Percentiles rank a stretch among this genome's conserved stretches.
These are phyloP conservation scores for Stomorhina lunata DNA, from an alignment of 2,888 invertebrate genomes.

Conservation along the genomic window DNA sequence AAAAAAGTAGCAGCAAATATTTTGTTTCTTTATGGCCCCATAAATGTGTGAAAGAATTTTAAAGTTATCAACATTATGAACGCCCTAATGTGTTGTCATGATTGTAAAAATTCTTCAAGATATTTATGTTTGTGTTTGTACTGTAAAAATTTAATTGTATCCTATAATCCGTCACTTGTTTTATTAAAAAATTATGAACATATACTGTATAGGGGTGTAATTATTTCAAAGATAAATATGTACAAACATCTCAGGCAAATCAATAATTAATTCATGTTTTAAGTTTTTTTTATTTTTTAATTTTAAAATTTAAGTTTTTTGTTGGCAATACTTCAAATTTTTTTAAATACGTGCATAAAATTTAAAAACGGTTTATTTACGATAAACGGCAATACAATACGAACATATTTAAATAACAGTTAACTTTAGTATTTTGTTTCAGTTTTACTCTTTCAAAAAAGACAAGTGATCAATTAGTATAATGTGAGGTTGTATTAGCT, in stretches of 20 bases:
- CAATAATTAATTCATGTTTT: constrained; percentile 3
- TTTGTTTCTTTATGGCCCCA: too few relatives aligned
- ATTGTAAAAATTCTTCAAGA: neutral
- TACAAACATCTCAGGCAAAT: neutral
- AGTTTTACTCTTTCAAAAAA: too few relatives aligned
- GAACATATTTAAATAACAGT: too few relatives aligned
- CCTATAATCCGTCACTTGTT: constrained; percentile 13
- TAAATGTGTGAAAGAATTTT: too few relatives aligned
- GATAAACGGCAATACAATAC: too few relatives aligned
- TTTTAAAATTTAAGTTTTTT: constrained; percentile 66
- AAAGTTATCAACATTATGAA: too few relatives aligned
- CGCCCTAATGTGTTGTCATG: neutral
- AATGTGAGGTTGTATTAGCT: constrained; percentile 65
- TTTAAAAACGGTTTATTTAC: too few relatives aligned
- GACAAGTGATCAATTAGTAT: too few relatives aligned
- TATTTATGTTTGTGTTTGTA: neutral
- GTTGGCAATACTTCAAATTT: too few relatives aligned
- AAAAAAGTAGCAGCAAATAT: too few relatives aligned
- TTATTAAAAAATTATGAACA: neutral
- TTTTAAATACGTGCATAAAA: too few relatives aligned
- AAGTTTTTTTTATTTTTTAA: constrained; percentile 43
- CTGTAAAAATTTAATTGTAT: constrained; percentile 35
- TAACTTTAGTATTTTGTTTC: too few relatives aligned
- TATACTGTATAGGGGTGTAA: neutral
- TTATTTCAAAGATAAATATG: neutral